Conservation (phyloP, 1,140 invertebrate species). For the Tyrophagus putrescentiae region DNA sequence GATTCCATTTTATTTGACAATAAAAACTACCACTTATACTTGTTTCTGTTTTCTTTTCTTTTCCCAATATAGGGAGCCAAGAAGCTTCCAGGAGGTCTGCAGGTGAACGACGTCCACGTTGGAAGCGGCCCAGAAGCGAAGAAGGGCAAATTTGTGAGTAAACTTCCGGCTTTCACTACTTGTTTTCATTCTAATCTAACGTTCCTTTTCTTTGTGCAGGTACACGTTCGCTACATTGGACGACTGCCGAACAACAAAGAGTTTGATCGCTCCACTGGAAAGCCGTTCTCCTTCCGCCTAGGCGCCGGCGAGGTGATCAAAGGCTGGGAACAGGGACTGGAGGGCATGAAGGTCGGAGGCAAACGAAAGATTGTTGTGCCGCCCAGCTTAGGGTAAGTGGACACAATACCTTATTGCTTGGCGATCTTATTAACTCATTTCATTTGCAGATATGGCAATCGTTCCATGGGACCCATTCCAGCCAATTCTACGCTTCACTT, state of each 20-base stretch:
- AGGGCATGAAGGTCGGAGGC: slow-evolving; percentile 81
- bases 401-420: slow-evolving; percentile 4
- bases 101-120: slow-evolving; percentile 55
- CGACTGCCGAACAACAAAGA: slow-evolving; percentile 31
- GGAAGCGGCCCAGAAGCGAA: slow-evolving; percentile 61
- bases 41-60: no score
- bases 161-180: not conserved
- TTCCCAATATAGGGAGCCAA: slow-evolving; percentile 46
- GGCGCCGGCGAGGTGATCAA: slow-evolving; percentile 72
- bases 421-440: slow-evolving; percentile 1
- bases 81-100: slow-evolving; percentile 52
- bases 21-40: slow-evolving; percentile 1
- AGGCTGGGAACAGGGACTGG: slow-evolving; percentile 74
- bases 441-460: slow-evolving; percentile 51
- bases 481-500: slow-evolving; percentile 65
- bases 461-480: slow-evolving; percentile 64
- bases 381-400: slow-evolving; percentile 57
- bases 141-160: slow-evolving; percentile 50
- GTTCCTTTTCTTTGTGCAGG: slow-evolving; percentile 47
- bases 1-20: not conserved
- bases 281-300: slow-evolving; percentile 67
- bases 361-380: slow-evolving; percentile 70
- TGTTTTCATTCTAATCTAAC: not conserved
- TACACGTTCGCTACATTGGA: slow-evolving; percentile 34
- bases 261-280: slow-evolving; percentile 41